Percentiles rank a stretch among this genome's conserved stretches.
phyloP scores from a whole-genome alignment of 2,797 vertebrate species.

The Rhinella marina region DNA sequence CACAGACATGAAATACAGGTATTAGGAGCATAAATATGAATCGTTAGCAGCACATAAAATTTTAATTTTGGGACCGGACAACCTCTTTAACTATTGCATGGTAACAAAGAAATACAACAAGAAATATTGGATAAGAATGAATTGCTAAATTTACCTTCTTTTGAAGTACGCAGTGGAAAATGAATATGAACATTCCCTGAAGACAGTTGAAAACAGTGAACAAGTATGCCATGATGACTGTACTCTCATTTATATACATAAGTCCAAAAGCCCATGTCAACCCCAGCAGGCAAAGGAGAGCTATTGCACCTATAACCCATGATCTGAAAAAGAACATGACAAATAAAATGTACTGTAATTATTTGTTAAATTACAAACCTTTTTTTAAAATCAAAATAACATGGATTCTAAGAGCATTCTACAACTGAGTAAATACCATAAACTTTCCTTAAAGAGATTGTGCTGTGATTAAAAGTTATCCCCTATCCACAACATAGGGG shows the following conservation, averaged over 20 bases:
- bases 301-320: slow-evolving; percentile 97
- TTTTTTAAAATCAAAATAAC: too few species aligned
- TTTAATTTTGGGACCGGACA: not conserved
- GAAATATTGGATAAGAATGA: not conserved
- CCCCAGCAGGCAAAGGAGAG: slow-evolving; percentile 93
- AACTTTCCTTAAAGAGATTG: too few species aligned
- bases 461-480: too few species aligned
- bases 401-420: too few species aligned
- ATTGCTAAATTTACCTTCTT: slow-evolving; percentile 85
- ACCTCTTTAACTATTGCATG: not conserved
- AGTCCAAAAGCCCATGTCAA: slow-evolving; percentile 98
- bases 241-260: slow-evolving; percentile 99
- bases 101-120: not conserved
- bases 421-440: too few species aligned
- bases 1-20: too few species aligned
- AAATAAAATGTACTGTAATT: slow-evolving; percentile 7
- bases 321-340: slow-evolving; percentile 79
- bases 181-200: slow-evolving; percentile 99
- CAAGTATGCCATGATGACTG: slow-evolving; percentile 98
- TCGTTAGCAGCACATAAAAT: too few species aligned
- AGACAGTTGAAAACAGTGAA: slow-evolving; percentile 99
- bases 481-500: too few species aligned
- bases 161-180: slow-evolving; percentile 99
- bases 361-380: not conserved
- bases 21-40: too few species aligned